A percentile compares a stretch with the other conserved stretches of the same genome.
phyloP scores from a whole-genome alignment of 2,888 invertebrate species.

The Vannuccia rotundouncinata region DNA sequence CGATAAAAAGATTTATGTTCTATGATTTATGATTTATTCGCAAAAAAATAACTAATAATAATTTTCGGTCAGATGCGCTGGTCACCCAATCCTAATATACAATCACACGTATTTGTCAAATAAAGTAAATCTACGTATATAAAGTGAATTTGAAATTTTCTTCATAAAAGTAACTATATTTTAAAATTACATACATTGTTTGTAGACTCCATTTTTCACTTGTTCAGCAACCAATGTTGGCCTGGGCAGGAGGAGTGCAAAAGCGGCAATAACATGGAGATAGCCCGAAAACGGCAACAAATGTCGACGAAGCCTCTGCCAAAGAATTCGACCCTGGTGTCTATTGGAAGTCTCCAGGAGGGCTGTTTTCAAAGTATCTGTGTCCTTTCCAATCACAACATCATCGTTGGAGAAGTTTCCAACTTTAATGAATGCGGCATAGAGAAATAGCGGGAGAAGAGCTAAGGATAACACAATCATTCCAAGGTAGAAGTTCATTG shows the following conservation, averaged over 20 bases:
- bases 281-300: slow-evolving; percentile 25
- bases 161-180: background rate
- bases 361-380: slow-evolving; percentile 28
- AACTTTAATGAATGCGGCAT: slow-evolving; percentile 23
- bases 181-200: too few relatives aligned
- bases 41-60: too few relatives aligned
- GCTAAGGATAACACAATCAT: slow-evolving; percentile 21
- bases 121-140: too few relatives aligned
- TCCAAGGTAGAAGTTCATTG: slow-evolving; percentile 32
- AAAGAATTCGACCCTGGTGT: background rate
- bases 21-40: too few relatives aligned
- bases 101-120: too few relatives aligned
- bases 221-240: slow-evolving; percentile 29
- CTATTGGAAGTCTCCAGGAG: background rate
- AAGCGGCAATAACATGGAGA: slow-evolving; percentile 28
- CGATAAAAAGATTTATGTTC: too few relatives aligned
- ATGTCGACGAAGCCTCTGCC: slow-evolving; percentile 22
- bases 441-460: slow-evolving; percentile 15
- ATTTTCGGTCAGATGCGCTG: too few relatives aligned
- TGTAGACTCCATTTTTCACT: slow-evolving; percentile 35
- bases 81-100: too few relatives aligned
- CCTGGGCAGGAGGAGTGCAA: slow-evolving; percentile 22
- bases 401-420: slow-evolving; percentile 32
- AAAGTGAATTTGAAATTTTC: too few relatives aligned
- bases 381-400: slow-evolving; percentile 20